These are phyloP conservation scores for Zaprionus capensis DNA, from an alignment of 1,140 invertebrate species.

Conservation along the genomic window DNA sequence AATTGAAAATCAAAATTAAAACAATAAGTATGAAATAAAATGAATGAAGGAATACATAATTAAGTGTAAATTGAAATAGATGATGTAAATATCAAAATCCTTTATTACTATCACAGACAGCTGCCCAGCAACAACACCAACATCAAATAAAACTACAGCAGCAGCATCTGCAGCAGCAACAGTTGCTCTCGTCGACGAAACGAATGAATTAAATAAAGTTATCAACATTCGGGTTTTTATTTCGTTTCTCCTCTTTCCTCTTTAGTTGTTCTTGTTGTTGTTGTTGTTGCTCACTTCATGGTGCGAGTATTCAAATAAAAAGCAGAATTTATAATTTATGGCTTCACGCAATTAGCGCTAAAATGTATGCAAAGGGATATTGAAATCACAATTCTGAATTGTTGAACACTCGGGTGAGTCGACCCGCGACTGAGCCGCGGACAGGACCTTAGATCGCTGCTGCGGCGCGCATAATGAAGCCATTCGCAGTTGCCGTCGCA, in stretches of 20 bases:
- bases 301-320: conserved; percentile 54
- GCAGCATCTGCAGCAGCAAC: conserved; percentile 45
- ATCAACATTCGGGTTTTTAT: conserved; percentile 54
- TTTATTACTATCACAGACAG: background rate
- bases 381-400: conserved; percentile 59
- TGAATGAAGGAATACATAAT: too few relatives aligned
- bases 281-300: conserved; percentile 18
- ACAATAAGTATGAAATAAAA: background rate
- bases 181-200: conserved; percentile 61
- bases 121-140: background rate
- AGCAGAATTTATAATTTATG: conserved; percentile 77
- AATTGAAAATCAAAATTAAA: background rate
- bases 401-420: conserved; percentile 8
- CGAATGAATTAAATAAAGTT: conserved; percentile 79
- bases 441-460: conserved; percentile 48
- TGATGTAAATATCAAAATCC: background rate
- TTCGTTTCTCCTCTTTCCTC: conserved; percentile 2
- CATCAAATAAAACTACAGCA: background rate
- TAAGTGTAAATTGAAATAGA: background rate
- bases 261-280: background rate
- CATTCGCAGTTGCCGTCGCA: conserved; percentile 29
- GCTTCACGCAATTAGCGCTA: conserved; percentile 82
- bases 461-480: conserved; percentile 67
- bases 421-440: conserved; percentile 30
- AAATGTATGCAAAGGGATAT: conserved; percentile 82